phyloP scores from a whole-genome alignment of 1,140 invertebrate species.

The Dufourea novaeangliae region DNA sequence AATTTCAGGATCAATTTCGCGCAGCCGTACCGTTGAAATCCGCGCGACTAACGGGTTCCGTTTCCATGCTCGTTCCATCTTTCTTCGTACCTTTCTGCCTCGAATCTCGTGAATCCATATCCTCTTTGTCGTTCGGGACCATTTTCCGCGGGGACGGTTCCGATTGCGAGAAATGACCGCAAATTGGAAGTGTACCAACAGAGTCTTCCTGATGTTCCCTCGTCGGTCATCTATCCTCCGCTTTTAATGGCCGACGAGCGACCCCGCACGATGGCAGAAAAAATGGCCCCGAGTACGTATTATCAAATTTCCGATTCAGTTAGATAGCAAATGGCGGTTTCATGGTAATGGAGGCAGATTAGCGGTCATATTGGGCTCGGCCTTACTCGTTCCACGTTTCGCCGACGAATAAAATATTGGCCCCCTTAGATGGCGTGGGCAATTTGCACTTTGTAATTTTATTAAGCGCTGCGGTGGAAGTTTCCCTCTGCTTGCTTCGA shows the following conservation, averaged over 20 bases:
- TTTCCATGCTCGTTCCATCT: not conserved
- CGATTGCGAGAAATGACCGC: constrained; percentile 19
- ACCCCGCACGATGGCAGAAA: not conserved
- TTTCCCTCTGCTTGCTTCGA: not conserved
- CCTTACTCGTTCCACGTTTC: not conserved
- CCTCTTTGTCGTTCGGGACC: not conserved
- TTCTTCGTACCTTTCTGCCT: too few relatives aligned
- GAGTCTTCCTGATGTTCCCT: not conserved
- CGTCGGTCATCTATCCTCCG: not conserved
- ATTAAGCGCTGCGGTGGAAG: not conserved
- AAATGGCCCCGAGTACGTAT: not conserved
- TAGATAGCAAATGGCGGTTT: constrained; percentile 15
- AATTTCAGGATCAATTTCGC: constrained; percentile 75
- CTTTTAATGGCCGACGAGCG: not conserved
- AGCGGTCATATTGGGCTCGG: not conserved
- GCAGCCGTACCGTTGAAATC: constrained; percentile 68
- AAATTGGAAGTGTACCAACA: not conserved
- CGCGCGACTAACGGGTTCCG: constrained; percentile 58
- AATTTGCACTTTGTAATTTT: not conserved
- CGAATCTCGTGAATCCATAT: not conserved
- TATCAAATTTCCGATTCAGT: constrained; percentile 28
- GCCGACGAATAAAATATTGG: not conserved
- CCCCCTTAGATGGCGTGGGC: not conserved
- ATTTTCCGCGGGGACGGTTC: not conserved
- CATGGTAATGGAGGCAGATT: constrained; percentile 29